Evolutionary conservation across 2,797 vertebrate species (phyloP).

Genomic region (Dipus sagitta): DNA sequence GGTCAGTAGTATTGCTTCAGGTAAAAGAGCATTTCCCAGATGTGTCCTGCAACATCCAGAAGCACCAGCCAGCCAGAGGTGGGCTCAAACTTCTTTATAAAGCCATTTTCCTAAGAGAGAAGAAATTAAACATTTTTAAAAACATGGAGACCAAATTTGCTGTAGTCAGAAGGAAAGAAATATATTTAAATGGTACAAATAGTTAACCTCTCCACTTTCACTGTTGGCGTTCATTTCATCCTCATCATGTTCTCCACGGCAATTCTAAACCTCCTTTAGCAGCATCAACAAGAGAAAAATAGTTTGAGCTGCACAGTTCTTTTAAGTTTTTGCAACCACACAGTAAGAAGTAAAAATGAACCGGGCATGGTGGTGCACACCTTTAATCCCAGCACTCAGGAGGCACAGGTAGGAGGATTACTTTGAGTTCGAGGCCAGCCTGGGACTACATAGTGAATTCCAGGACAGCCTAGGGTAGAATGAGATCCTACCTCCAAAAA

Average conservation of each 20-base stretch:
- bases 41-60: slow-evolving; percentile 79
- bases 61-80: slow-evolving; percentile 83
- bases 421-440: too few relatives aligned
- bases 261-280: background rate
- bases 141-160: background rate
- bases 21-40: slow-evolving; percentile 77
- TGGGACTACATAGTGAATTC: too few relatives aligned
- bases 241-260: background rate
- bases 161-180: background rate
- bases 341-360: slow-evolving; percentile 18
- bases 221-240: background rate
- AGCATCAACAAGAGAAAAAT: background rate
- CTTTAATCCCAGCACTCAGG: too few relatives aligned
- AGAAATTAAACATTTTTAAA: slow-evolving; percentile 47
- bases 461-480: too few relatives aligned
- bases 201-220: background rate
- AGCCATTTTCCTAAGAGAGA: slow-evolving; percentile 86
- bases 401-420: too few relatives aligned
- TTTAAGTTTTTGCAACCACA: background rate
- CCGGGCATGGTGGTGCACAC: background rate
- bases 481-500: background rate
- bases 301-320: background rate
- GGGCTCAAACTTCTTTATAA: slow-evolving; percentile 86
- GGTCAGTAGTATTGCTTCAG: slow-evolving; percentile 85
- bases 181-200: background rate